Conservation (phyloP, 2,113 vertebrate genomes). For the Syngnathus floridae region DNA sequence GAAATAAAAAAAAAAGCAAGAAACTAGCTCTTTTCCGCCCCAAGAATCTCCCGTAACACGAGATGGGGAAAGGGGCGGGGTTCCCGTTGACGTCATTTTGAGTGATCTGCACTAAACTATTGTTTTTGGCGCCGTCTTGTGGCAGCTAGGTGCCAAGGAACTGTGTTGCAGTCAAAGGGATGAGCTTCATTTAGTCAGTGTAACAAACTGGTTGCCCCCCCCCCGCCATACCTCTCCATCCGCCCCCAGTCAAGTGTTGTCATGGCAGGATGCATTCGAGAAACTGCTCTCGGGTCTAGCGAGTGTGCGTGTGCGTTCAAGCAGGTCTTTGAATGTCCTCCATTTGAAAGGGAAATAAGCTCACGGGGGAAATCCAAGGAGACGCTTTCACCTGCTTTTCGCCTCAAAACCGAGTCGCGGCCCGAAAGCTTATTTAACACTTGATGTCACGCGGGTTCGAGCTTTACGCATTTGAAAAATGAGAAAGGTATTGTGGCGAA, state of each 20-base stretch:
- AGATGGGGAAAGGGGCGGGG: too few relatives aligned
- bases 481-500: constrained; percentile 47
- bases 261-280: constrained; percentile 63
- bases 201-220: background rate
- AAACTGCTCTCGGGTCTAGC: constrained; percentile 40
- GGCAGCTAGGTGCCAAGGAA: background rate
- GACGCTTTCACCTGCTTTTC: constrained; percentile 57
- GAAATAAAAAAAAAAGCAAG: too few relatives aligned
- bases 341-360: constrained; percentile 66
- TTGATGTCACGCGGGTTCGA: constrained; percentile 65
- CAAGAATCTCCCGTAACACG: too few relatives aligned
- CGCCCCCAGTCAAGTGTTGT: constrained; percentile 38
- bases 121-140: too few relatives aligned
- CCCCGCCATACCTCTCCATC: background rate
- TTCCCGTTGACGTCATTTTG: too few relatives aligned
- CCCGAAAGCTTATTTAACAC: constrained; percentile 70
- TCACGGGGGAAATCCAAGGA: constrained; percentile 47
- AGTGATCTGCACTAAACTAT: too few relatives aligned
- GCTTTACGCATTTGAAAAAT: constrained; percentile 72
- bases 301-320: constrained; percentile 36
- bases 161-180: too few relatives aligned
- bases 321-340: constrained; percentile 57
- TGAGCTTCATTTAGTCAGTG: background rate
- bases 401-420: constrained; percentile 56
- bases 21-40: too few relatives aligned